A percentile compares a stretch with the other conserved stretches of the same genome.
phyloP scores from a whole-genome alignment of 2,113 vertebrate species.

The Capreolus pygargus region DNA sequence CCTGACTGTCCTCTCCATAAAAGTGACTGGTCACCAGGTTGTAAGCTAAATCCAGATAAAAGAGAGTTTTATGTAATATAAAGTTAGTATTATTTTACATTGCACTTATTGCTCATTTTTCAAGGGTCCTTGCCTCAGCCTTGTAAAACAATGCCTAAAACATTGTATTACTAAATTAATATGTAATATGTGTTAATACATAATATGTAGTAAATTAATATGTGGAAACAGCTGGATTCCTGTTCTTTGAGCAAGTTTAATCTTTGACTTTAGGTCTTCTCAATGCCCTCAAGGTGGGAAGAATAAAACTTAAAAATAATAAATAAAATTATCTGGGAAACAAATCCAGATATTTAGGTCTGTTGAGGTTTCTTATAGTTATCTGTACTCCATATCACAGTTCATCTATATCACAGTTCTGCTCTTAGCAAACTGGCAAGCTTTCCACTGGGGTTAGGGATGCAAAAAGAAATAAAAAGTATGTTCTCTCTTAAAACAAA shows the following conservation, averaged over 20 bases:
- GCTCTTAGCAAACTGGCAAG: slow-evolving; percentile 68
- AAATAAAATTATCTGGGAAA: slow-evolving; percentile 81
- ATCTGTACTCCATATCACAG: slow-evolving; percentile 79
- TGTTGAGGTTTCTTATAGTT: slow-evolving; percentile 78
- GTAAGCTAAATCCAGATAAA: neutral
- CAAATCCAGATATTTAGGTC: slow-evolving; percentile 85
- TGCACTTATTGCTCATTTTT: neutral
- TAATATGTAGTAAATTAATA: neutral
- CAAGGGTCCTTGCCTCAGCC: neutral
- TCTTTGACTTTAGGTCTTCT: neutral
- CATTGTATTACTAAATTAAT: neutral
- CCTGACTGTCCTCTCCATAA: neutral
- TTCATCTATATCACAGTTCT: slow-evolving; percentile 69
- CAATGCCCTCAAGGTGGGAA: slow-evolving; percentile 76
- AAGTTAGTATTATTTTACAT: neutral
- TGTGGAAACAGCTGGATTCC: neutral
- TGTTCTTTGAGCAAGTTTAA: slow-evolving; percentile 12
- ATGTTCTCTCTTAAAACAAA: slow-evolving; percentile 50
- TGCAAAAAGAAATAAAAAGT: neutral
- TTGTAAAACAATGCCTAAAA: neutral
- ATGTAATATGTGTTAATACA: neutral
- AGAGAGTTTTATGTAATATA: neutral
- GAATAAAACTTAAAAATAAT: slow-evolving; percentile 78
- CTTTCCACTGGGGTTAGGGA: neutral
- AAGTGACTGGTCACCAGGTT: neutral